Percentiles rank a stretch among this genome's conserved stretches.
phyloP scores from a whole-genome alignment of 2,797 vertebrate species.

The Chrysolophus pictus region DNA sequence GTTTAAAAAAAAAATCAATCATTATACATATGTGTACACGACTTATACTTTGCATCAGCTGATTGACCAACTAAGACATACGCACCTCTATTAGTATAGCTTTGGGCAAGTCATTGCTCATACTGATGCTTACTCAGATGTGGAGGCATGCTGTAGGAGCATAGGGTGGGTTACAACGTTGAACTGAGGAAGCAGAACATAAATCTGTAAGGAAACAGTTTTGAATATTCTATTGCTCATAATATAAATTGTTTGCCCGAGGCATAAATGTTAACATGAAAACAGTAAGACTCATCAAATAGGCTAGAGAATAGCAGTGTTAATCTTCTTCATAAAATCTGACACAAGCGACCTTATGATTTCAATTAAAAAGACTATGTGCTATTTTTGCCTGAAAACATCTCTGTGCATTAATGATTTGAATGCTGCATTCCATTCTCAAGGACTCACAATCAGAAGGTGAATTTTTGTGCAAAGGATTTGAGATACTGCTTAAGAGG shows the following conservation, averaged over 20 bases:
- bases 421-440: background rate
- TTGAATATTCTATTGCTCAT: background rate
- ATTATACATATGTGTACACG: background rate
- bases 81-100: background rate
- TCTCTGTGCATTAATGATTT: background rate
- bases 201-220: background rate
- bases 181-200: background rate
- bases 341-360: background rate
- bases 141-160: background rate
- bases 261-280: background rate
- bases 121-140: background rate
- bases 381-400: background rate
- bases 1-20: background rate
- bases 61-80: background rate
- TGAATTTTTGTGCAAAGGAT: background rate
- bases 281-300: background rate
- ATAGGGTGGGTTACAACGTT: background rate
- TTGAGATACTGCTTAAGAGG: background rate
- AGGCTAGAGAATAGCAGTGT: background rate
- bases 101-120: constrained; percentile 16
- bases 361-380: background rate
- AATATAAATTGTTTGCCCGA: background rate
- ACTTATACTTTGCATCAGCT: background rate
- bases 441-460: background rate
- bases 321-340: background rate